Conservation (phyloP, 2,888 invertebrate species). For the Drosophila mimetica region DNA sequence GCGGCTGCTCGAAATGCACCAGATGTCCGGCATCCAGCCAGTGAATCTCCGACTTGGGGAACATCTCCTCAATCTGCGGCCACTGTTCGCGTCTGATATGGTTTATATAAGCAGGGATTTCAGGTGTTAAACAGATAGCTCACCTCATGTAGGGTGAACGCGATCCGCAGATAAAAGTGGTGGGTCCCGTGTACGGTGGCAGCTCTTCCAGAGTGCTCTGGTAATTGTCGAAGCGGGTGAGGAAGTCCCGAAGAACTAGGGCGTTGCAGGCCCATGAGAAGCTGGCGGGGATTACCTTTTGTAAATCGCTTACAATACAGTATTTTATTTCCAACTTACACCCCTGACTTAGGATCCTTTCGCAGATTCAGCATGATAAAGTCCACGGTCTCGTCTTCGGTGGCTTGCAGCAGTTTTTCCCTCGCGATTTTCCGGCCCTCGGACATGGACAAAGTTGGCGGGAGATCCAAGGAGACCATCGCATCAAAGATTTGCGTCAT, state of each 20-base stretch:
- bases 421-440: conserved; percentile 89
- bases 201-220: conserved; percentile 43
- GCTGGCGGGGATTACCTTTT: conserved; percentile 58
- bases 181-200: conserved; percentile 87
- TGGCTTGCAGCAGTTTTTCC: conserved; percentile 86
- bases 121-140: too few relatives aligned
- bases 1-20: conserved; percentile 96
- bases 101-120: too few relatives aligned
- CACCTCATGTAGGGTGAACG: conserved; percentile 93
- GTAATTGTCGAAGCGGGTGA: conserved; percentile 82
- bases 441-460: conserved; percentile 87
- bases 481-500: conserved; percentile 88
- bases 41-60: conserved; percentile 86
- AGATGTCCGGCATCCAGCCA: conserved; percentile 93
- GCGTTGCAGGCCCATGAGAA: conserved; percentile 93
- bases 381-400: conserved; percentile 87
- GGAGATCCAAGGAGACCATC: conserved; percentile 87
- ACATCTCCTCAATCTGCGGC: conserved; percentile 86
- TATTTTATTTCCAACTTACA: conserved; percentile 51
- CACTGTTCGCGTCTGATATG: conserved; percentile 86
- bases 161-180: conserved; percentile 93
- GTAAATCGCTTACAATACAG: neutral
- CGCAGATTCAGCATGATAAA: conserved; percentile 95
- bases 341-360: conserved; percentile 84
- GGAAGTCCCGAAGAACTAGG: conserved; percentile 88